These are phyloP conservation scores for Oppia nitens DNA, from an alignment of 1,140 invertebrate genomes.

Conservation along the genomic window DNA sequence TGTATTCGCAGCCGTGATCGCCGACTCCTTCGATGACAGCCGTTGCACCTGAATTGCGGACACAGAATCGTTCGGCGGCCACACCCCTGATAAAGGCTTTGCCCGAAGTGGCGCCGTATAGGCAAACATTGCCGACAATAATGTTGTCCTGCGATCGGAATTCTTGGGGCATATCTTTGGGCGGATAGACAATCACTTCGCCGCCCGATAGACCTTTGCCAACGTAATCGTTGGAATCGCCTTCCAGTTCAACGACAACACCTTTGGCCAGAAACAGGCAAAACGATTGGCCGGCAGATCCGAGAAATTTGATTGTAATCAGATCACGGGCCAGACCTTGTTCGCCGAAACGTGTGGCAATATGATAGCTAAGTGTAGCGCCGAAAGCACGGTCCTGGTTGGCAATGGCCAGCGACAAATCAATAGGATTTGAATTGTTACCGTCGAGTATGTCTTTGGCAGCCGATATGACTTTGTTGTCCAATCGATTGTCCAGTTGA, in stretches of 20 bases:
- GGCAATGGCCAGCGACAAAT: constrained; percentile 60
- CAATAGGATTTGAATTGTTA: constrained; percentile 33
- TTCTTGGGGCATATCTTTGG: constrained; percentile 53
- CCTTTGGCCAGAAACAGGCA: constrained; percentile 91
- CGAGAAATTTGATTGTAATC: constrained; percentile 69
- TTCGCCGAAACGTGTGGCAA: constrained; percentile 77
- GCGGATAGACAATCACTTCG: constrained; percentile 82
- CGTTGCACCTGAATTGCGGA: constrained; percentile 85
- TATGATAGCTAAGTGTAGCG: constrained; percentile 81
- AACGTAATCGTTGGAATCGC: constrained; percentile 97
- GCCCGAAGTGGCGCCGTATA: constrained; percentile 91
- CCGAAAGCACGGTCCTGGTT: constrained; percentile 87
- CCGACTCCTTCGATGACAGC: constrained; percentile 80
- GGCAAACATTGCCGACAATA: constrained; percentile 92
- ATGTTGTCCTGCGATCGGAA: constrained; percentile 81
- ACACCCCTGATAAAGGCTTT: constrained; percentile 89
- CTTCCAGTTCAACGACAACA: constrained; percentile 73
- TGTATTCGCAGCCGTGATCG: constrained; percentile 98
- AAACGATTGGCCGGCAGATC: constrained; percentile 97
- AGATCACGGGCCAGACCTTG: constrained; percentile 55
- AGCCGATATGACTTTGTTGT: constrained; percentile 63
- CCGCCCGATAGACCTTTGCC: constrained; percentile 89
- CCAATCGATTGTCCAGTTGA: constrained; percentile 69
- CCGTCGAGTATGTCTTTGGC: constrained; percentile 57
- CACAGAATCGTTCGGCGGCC: constrained; percentile 92